These are phyloP conservation scores for Lasioglossum figueresi DNA, from an alignment of 2,888 invertebrate species.

Conservation along the genomic window DNA sequence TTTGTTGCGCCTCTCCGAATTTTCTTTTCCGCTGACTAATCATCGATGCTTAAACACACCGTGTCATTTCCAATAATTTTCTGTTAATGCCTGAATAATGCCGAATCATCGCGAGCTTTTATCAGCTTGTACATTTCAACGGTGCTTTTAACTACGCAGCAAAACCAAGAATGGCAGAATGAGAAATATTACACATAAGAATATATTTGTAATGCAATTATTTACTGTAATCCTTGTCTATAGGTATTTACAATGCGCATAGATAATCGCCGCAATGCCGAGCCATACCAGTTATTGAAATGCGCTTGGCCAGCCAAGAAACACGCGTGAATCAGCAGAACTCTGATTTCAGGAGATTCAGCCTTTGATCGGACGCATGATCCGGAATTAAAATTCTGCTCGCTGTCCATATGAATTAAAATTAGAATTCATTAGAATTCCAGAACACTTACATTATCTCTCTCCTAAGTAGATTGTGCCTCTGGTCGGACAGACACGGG, in stretches of 20 bases:
- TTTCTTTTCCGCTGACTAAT: background rate
- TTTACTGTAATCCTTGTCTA: background rate
- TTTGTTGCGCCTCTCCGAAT: conserved; percentile 3
- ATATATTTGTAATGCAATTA: background rate
- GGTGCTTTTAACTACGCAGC: background rate
- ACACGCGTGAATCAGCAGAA: background rate
- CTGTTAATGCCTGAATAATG: background rate
- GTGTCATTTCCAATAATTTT: background rate
- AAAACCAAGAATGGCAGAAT: background rate
- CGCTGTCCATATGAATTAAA: background rate
- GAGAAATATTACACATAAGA: background rate
- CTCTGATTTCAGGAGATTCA: background rate
- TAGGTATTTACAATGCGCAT: background rate
- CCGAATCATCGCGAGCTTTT: background rate
- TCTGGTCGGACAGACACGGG: too few species aligned
- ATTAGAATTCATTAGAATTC: background rate
- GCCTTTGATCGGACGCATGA: background rate
- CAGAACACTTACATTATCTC: background rate
- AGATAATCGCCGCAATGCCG: background rate
- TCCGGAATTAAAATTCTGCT: background rate
- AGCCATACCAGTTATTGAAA: background rate
- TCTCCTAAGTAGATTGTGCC: background rate
- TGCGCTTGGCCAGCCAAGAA: background rate
- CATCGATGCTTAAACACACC: too few species aligned
- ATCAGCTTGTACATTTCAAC: background rate